Percentiles rank a stretch among this genome's conserved stretches.
phyloP scores from a whole-genome alignment of 2,888 invertebrate genomes.

The Pharmacophagus antenor region DNA sequence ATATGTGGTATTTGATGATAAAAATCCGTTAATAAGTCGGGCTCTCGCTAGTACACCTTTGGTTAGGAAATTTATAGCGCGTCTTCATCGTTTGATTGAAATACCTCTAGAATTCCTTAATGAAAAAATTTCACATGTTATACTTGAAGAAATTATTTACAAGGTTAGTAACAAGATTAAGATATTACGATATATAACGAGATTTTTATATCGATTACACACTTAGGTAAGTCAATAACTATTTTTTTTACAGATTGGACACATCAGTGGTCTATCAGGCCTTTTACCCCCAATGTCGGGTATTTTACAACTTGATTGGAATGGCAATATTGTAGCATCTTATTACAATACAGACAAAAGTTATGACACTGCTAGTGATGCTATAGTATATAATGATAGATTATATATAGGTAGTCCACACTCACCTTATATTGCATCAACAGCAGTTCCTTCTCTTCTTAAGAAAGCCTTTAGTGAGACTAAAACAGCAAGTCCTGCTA shows the following conservation, averaged over 20 bases:
- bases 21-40: conserved; percentile 79
- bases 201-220: neutral
- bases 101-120: conserved; percentile 83
- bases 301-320: conserved; percentile 84
- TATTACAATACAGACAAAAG: conserved; percentile 83
- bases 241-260: conserved; percentile 80
- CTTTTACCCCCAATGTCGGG: conserved; percentile 73
- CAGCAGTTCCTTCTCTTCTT: conserved; percentile 80
- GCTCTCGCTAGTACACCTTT: conserved; percentile 82
- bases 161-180: conserved; percentile 65
- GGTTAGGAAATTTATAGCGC: conserved; percentile 83
- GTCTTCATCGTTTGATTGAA: conserved; percentile 82
- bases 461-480: conserved; percentile 55
- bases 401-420: conserved; percentile 86
- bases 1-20: conserved; percentile 74
- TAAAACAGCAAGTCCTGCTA: neutral
- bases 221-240: conserved; percentile 4
- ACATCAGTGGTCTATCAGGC: conserved; percentile 74
- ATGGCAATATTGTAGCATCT: conserved; percentile 86
- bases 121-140: conserved; percentile 83
- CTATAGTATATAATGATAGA: conserved; percentile 82
- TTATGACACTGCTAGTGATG: conserved; percentile 82
- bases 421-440: conserved; percentile 81
- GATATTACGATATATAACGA: neutral
- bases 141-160: conserved; percentile 82